These are phyloP conservation scores for Amphibalanus amphitrite DNA, from an alignment of 1,140 invertebrate genomes.

Conservation along the genomic window DNA sequence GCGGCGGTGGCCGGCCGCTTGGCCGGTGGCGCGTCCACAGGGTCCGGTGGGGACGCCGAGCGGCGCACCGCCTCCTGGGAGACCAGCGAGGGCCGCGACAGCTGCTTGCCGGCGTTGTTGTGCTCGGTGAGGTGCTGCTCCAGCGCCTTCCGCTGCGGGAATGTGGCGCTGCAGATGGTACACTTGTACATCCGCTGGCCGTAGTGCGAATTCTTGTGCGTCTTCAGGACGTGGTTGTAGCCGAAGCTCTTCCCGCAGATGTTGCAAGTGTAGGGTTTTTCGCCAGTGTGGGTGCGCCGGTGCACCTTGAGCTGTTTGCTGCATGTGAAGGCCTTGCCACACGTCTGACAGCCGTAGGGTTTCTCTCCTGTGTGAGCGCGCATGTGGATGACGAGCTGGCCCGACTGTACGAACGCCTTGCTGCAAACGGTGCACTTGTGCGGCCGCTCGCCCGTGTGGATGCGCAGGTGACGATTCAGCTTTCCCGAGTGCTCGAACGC, in stretches of 20 bases:
- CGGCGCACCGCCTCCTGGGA: slow-evolving; percentile 19
- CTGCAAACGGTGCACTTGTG: slow-evolving; percentile 51
- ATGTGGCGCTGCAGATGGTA: slow-evolving; percentile 71
- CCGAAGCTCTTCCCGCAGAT: slow-evolving; percentile 67
- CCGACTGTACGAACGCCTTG: slow-evolving; percentile 39
- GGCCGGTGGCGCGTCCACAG: slow-evolving; percentile 18
- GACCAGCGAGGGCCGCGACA: slow-evolving; percentile 19
- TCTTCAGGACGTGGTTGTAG: slow-evolving; percentile 71
- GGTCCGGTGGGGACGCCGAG: neutral
- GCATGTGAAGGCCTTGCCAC: slow-evolving; percentile 29
- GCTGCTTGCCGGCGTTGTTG: slow-evolving; percentile 33
- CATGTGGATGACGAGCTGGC: slow-evolving; percentile 24
- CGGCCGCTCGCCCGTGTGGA: slow-evolving; percentile 68
- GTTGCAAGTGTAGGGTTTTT: slow-evolving; percentile 52
- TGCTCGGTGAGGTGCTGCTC: slow-evolving; percentile 78
- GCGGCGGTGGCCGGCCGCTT: neutral
- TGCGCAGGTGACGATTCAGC: slow-evolving; percentile 66
- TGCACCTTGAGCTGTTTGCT: slow-evolving; percentile 74
- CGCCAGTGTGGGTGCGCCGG: slow-evolving; percentile 52
- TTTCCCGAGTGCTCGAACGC: slow-evolving; percentile 87
- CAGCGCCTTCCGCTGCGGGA: slow-evolving; percentile 73
- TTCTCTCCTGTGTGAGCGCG: slow-evolving; percentile 31
- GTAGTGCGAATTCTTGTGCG: slow-evolving; percentile 77
- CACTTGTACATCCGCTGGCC: slow-evolving; percentile 83
- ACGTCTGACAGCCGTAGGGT: slow-evolving; percentile 29